Base-by-base conservation (phyloP, 1,140 invertebrate species). In the Calephelis nemesis region DNA sequence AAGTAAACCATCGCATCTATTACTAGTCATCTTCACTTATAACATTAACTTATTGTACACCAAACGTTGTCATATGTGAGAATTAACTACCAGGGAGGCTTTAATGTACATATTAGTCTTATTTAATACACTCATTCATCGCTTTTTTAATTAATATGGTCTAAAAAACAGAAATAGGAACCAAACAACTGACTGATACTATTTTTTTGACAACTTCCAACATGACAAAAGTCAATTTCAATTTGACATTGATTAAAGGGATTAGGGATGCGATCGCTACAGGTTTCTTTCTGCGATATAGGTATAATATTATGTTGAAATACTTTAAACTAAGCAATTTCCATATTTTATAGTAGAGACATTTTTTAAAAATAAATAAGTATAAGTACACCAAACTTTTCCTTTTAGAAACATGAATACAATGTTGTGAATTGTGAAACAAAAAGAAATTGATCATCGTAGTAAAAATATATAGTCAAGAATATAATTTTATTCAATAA, bases 1-100 rank as follows among this genome's bases (percentile, higher is more conserved):
- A 82, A 97, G 84, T 63, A 97, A 93, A 74, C 95, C 95, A 82
- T 95, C 95, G 76, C 82, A 86, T 83, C 86, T 85, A 81, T 87
- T 88, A 48, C 81, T 84, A 70, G 88, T 79, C 88, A 91, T 91
- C 74, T 81, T 87, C 74, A 78, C 75, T 79, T 89, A 85, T 79
- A 81, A 77, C 81, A 84, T 82, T 67, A 79, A 81, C 74, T 72
- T 69, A 71, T 69, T 69, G 67, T 70, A 71, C 71, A 71, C 69
- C 72, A 79, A 65, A 75, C 67, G 60, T 47, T 49, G 63, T 65
- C 64, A 69, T 69, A 64, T 62, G 69, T 69, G 11, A 67, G 54
- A 65, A 77, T 76, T 72, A 71, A 83, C 79, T 87, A 82, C 68
- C 71, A 77, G 69, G 70, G 69, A 45, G 50, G 64, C 45, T 66